A percentile compares a stretch with the other conserved stretches of the same genome.
Conservation (phyloP, 2,797 vertebrate species). For the Tachyglossus aculeatus region DNA sequence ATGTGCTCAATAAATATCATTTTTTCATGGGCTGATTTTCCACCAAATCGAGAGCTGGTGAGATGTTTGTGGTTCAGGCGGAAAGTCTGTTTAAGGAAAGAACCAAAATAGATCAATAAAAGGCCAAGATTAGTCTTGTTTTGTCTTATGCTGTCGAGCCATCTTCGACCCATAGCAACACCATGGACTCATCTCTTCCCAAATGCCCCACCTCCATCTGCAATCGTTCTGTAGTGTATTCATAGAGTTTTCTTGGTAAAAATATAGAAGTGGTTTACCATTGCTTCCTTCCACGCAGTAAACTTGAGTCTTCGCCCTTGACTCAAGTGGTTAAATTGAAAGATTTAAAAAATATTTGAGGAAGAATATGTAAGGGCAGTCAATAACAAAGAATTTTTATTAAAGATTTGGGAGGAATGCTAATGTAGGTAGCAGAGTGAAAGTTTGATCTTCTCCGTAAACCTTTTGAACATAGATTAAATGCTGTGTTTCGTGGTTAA, state of each 20-base stretch:
- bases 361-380: not conserved
- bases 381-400: not conserved
- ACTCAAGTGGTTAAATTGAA: constrained; percentile 12
- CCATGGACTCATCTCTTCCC: no score
- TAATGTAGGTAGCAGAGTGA: not conserved
- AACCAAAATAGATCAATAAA: constrained; percentile 6
- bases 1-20: constrained; percentile 16
- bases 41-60: constrained; percentile 13
- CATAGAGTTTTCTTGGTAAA: no score
- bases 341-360: not conserved
- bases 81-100: constrained; percentile 4
- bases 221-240: no score
- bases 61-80: not conserved
- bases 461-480: not conserved
- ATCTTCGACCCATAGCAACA: no score
- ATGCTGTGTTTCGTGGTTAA: not conserved
- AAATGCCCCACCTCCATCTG: no score
- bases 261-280: no score
- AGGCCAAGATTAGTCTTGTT: no score
- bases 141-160: no score
- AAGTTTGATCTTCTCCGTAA: not conserved
- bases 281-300: no score
- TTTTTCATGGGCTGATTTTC: not conserved
- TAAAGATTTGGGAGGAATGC: not conserved
- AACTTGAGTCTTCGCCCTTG: no score